Evolutionary conservation across 2,797 vertebrate species (phyloP).

Genomic region (Pipistrellus nathusii): DNA sequence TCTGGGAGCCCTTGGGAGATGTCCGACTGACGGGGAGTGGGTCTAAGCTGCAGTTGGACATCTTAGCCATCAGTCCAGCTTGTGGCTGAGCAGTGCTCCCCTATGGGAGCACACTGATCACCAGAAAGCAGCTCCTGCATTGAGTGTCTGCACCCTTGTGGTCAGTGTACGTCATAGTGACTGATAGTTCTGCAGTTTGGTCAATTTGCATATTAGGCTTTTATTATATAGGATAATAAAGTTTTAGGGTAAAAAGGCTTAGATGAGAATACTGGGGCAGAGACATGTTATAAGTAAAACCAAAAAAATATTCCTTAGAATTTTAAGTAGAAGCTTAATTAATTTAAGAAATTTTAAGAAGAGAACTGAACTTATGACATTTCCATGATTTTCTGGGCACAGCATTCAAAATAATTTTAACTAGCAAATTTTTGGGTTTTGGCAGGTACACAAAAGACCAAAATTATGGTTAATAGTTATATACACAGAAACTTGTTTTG

Average conservation of each 20-base stretch:
- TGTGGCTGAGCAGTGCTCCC: too few relatives aligned
- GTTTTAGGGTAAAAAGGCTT: conserved; percentile 32
- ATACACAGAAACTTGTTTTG: neutral
- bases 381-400: conserved; percentile 21
- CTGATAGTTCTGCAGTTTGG: too few relatives aligned
- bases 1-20: too few relatives aligned
- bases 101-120: too few relatives aligned
- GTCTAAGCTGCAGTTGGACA: too few relatives aligned
- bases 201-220: too few relatives aligned
- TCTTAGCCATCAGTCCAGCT: too few relatives aligned
- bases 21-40: too few relatives aligned
- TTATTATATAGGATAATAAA: neutral
- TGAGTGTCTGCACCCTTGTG: too few relatives aligned
- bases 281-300: conserved; percentile 58
- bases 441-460: neutral
- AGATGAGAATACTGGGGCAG: conserved; percentile 26
- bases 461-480: neutral
- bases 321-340: conserved; percentile 60
- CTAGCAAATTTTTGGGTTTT: neutral
- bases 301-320: conserved; percentile 57
- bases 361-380: neutral
- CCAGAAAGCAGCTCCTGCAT: too few relatives aligned
- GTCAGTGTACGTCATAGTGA: too few relatives aligned
- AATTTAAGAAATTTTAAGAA: conserved; percentile 64
- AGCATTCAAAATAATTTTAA: conserved; percentile 43